These are phyloP conservation scores for Choreutis nemorana DNA, from an alignment of 2,888 invertebrate genomes.

Conservation along the genomic window DNA sequence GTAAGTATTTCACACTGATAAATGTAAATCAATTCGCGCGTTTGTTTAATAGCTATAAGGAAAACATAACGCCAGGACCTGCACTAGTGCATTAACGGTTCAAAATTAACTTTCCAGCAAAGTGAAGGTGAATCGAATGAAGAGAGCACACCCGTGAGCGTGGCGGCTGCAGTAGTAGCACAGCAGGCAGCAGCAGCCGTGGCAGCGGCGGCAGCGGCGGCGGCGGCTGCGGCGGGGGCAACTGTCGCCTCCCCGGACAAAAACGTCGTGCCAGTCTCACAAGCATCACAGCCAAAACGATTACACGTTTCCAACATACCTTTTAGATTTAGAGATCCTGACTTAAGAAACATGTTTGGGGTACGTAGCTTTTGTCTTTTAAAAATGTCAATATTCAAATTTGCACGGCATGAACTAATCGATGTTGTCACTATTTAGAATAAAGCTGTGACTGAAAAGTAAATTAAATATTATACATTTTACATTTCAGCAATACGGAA, in stretches of 20 bases:
- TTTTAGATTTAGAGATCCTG: constrained; percentile 98
- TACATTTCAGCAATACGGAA: constrained; percentile 94
- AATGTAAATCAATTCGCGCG: neutral
- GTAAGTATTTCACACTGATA: constrained; percentile 30
- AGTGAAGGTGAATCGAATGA: constrained; percentile 62
- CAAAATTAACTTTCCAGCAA: constrained; percentile 23
- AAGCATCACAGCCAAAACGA: constrained; percentile 83
- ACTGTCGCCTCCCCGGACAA: constrained; percentile 49
- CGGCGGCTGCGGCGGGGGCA: constrained; percentile 31
- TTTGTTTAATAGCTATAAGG: no score
- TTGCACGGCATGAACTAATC: constrained; percentile 23
- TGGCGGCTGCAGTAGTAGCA: constrained; percentile 38
- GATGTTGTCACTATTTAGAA: constrained; percentile 12
- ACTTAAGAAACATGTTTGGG: constrained; percentile 97
- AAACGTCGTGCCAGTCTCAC: constrained; percentile 58
- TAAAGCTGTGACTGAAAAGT: constrained; percentile 8
- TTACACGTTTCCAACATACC: constrained; percentile 99
- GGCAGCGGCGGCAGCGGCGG: constrained; percentile 47
- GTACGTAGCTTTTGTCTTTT: constrained; percentile 69
- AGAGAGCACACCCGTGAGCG: constrained; percentile 63
- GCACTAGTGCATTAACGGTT: no score
- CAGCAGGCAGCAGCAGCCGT: constrained; percentile 61
- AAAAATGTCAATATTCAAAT: constrained; percentile 4
- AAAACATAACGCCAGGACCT: no score
- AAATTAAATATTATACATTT: constrained; percentile 35